Percentiles rank a stretch among this genome's conserved stretches.
Conservation (phyloP, 2,888 invertebrate genomes). For the Hetaerina titia region DNA sequence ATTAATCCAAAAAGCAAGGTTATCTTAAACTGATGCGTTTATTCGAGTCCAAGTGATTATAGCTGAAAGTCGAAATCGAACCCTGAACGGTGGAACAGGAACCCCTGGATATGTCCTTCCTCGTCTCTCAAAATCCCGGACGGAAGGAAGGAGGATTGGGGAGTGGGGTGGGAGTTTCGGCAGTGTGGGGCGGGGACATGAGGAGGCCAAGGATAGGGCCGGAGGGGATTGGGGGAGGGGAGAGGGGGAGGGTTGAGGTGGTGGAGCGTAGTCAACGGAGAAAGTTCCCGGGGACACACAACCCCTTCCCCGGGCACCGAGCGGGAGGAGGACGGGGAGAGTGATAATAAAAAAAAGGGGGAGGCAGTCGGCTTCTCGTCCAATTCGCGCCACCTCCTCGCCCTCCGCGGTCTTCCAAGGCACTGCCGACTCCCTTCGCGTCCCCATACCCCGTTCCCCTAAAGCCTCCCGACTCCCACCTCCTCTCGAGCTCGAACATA, state of each 20-base stretch:
- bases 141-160: background rate
- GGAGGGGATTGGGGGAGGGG: background rate
- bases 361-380: background rate
- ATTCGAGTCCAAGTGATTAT: too few species aligned
- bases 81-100: background rate
- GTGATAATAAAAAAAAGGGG: background rate
- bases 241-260: background rate
- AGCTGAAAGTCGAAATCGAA: background rate
- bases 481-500: background rate
- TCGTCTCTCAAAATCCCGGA: background rate
- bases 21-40: too few species aligned
- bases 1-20: too few species aligned
- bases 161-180: background rate
- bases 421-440: background rate
- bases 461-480: background rate
- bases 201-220: background rate
- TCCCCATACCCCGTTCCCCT: background rate
- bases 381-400: conserved; percentile 37
- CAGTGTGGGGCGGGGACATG: background rate
- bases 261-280: conserved; percentile 17
- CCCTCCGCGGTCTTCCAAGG: conserved; percentile 35
- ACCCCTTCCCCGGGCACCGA: conserved; percentile 33
- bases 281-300: conserved; percentile 53
- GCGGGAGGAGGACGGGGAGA: background rate
- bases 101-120: background rate